Conservation (phyloP, 2,888 invertebrate genomes). For the Cryptophagus acutangulus region DNA sequence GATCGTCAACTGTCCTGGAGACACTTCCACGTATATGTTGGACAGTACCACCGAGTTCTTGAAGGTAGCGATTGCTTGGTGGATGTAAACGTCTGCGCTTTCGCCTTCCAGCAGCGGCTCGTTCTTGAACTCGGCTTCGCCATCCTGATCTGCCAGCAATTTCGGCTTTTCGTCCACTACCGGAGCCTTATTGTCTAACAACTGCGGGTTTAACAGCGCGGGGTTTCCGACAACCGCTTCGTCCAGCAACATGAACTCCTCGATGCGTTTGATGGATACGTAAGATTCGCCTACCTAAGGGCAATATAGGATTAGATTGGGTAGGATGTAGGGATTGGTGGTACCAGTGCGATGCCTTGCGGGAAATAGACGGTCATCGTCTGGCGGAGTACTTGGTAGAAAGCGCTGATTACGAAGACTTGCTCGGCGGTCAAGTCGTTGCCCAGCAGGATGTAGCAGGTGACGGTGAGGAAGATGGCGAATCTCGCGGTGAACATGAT, state of each 20-base stretch:
- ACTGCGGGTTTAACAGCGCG: conserved; percentile 5
- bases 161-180: not conserved
- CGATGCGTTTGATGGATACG: conserved; percentile 51
- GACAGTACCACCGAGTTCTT: conserved; percentile 33
- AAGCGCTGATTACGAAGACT: conserved; percentile 55
- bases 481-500: conserved; percentile 70
- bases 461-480: conserved; percentile 63
- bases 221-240: conserved; percentile 39
- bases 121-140: conserved; percentile 14
- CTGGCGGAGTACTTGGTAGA: conserved; percentile 60
- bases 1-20: conserved; percentile 49
- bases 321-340: not conserved
- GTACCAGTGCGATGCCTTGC: conserved; percentile 53
- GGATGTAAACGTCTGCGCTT: conserved; percentile 3
- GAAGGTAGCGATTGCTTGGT: conserved; percentile 19
- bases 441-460: conserved; percentile 52
- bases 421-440: conserved; percentile 46
- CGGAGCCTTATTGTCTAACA: not conserved
- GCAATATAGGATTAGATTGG: not conserved
- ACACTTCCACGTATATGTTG: conserved; percentile 47
- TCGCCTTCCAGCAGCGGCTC: conserved; percentile 3
- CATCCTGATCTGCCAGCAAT: not conserved
- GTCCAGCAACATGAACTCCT: conserved; percentile 33
- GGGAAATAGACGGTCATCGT: conserved; percentile 60
- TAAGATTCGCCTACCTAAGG: conserved; percentile 51